These are phyloP conservation scores for Physeter macrocephalus DNA, from an alignment of 2,113 vertebrate species.

Conservation along the genomic window DNA sequence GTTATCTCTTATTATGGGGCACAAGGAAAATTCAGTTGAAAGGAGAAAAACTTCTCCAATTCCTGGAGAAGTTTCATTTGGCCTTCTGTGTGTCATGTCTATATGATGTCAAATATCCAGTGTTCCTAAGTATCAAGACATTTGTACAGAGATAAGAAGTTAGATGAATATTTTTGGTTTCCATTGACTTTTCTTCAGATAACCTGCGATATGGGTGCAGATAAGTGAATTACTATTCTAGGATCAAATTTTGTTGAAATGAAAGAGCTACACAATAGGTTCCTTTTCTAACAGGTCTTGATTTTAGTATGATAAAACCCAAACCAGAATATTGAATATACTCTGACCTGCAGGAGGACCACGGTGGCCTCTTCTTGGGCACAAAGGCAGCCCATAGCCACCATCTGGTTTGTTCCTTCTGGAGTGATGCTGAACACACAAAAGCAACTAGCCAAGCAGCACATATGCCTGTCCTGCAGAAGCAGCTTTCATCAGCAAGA, in stretches of 20 bases:
- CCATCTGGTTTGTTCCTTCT: not conserved
- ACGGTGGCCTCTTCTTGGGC: not conserved
- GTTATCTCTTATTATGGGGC: not conserved
- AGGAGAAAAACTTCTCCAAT: not conserved
- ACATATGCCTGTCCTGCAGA: rapidly evolving
- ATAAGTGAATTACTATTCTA: not conserved
- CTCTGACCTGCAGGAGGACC: not conserved
- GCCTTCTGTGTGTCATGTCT: not conserved
- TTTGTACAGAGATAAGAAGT: not conserved
- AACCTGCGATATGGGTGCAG: not conserved
- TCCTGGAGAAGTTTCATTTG: not conserved
- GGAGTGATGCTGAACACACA: not conserved
- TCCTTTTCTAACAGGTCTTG: not conserved
- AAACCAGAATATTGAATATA: not conserved
- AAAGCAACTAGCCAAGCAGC: not conserved
- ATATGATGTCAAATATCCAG: not conserved
- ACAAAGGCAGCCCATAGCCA: rapidly evolving
- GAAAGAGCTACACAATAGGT: not conserved
- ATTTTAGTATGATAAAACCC: not conserved
- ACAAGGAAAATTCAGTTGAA: not conserved
- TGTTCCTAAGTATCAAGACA: not conserved
- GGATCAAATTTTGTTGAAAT: not conserved
- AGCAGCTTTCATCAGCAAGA: not conserved
- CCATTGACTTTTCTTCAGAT: not conserved
- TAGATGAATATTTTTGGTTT: not conserved